Conservation (phyloP, 2,113 vertebrate species). For the Orycteropus afer region DNA sequence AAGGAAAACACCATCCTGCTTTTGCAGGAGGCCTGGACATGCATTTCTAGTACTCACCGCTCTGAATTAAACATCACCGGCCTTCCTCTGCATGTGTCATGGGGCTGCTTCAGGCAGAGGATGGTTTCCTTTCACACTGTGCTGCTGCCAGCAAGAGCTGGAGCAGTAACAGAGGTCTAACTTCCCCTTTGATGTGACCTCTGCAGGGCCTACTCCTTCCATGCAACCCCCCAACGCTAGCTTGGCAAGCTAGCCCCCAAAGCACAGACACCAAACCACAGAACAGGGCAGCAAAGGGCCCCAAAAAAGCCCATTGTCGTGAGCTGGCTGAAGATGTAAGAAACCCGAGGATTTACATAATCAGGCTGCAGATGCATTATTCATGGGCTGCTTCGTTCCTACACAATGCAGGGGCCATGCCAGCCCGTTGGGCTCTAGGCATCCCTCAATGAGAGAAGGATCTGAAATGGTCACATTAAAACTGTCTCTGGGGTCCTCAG, state of each 20-base stretch:
- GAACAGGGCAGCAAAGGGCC: conserved; percentile 35
- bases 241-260: not conserved
- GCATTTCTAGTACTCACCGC: fast-evolving
- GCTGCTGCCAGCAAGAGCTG: not conserved
- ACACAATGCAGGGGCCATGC: not conserved
- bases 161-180: not conserved
- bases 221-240: not conserved
- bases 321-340: conserved; percentile 45
- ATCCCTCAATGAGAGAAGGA: not conserved
- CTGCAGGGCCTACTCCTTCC: not conserved
- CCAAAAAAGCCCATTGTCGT: conserved; percentile 55
- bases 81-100: not conserved
- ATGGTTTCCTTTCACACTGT: not conserved
- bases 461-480: not conserved
- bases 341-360: conserved; percentile 78
- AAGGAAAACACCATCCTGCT: not conserved
- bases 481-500: not conserved
- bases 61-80: conserved; percentile 67
- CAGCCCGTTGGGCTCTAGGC: conserved; percentile 6
- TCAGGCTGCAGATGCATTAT: conserved; percentile 70
- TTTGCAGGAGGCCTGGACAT: not conserved
- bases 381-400: conserved; percentile 24
- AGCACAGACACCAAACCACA: conserved; percentile 33
- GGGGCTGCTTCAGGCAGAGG: not conserved
- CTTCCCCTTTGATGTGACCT: not conserved